Conservation (phyloP, 2,888 invertebrate species). For the Leptinotarsa peninsularis region DNA sequence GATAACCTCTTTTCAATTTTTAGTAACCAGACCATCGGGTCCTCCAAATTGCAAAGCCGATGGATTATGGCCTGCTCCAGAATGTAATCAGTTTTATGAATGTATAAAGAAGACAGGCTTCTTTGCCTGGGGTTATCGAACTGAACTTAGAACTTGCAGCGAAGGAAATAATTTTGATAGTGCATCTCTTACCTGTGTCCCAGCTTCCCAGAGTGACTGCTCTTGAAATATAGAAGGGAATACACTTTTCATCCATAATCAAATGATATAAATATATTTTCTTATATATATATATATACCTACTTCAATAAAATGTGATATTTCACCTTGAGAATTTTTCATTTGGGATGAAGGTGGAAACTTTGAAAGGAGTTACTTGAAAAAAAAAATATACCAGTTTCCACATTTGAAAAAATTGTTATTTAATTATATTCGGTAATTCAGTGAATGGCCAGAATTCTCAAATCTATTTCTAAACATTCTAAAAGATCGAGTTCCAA, state of each 20-base stretch:
- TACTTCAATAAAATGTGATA: too few relatives aligned
- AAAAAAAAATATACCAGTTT: too few relatives aligned
- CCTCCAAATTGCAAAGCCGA: constrained; percentile 23
- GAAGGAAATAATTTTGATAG: constrained; percentile 32
- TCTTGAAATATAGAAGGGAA: constrained; percentile 4
- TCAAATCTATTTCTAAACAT: too few relatives aligned
- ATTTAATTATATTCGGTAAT: too few relatives aligned
- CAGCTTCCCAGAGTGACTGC: constrained; percentile 31
- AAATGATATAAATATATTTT: neutral
- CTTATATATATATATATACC: neutral
- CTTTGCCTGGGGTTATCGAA: constrained; percentile 5
- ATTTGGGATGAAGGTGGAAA: too few relatives aligned
- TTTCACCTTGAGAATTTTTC: too few relatives aligned
- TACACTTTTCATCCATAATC: neutral
- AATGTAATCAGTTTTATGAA: constrained; percentile 35
- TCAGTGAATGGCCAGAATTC: too few relatives aligned
- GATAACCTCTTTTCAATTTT: neutral
- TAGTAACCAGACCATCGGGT: constrained; percentile 26
- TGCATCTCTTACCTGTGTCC: constrained; percentile 13
- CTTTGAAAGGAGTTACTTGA: too few relatives aligned
- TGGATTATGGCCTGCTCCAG: constrained; percentile 27
- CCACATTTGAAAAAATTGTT: too few relatives aligned
- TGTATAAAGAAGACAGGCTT: constrained; percentile 21
- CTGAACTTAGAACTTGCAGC: constrained; percentile 25
- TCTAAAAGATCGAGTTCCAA: too few relatives aligned